Conservation (phyloP, 2,113 vertebrate genomes). For the Gobius niger region DNA sequence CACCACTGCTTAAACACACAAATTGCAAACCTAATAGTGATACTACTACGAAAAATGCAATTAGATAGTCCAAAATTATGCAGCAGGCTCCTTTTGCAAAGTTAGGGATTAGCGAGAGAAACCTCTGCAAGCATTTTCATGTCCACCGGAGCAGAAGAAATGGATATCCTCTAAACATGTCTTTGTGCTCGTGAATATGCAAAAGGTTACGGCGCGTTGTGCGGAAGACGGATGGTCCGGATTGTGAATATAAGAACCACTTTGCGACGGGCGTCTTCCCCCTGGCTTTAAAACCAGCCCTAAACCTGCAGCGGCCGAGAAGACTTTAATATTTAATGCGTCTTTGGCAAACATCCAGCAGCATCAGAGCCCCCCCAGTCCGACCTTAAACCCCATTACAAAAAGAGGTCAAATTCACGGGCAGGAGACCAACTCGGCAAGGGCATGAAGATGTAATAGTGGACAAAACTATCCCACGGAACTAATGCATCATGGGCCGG, state of each 20-base stretch:
- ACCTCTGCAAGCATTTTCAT: neutral
- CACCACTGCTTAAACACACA: too few species aligned
- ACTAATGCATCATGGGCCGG: neutral
- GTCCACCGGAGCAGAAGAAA: neutral
- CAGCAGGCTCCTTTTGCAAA: too few species aligned
- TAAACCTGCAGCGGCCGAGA: conserved; percentile 28
- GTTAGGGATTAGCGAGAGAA: neutral
- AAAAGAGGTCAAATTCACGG: conserved; percentile 22
- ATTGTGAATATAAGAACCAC: neutral
- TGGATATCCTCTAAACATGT: conserved; percentile 2
- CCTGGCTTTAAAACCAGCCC: neutral
- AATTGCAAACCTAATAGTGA: too few species aligned
- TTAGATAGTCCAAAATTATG: too few species aligned
- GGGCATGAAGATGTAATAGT: conserved; percentile 2
- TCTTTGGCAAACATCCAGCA: conserved; percentile 48
- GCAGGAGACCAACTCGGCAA: conserved; percentile 46
- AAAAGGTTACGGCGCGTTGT: neutral
- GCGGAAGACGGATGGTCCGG: neutral
- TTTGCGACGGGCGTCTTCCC: neutral
- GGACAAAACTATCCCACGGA: neutral
- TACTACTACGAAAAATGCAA: too few species aligned
- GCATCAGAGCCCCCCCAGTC: conserved; percentile 13
- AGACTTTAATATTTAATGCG: conserved; percentile 47
- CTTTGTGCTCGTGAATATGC: neutral
- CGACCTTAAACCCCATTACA: conserved; percentile 7